phyloP scores from a whole-genome alignment of 2,888 invertebrate genomes.

The Eretmocerus hayati region DNA sequence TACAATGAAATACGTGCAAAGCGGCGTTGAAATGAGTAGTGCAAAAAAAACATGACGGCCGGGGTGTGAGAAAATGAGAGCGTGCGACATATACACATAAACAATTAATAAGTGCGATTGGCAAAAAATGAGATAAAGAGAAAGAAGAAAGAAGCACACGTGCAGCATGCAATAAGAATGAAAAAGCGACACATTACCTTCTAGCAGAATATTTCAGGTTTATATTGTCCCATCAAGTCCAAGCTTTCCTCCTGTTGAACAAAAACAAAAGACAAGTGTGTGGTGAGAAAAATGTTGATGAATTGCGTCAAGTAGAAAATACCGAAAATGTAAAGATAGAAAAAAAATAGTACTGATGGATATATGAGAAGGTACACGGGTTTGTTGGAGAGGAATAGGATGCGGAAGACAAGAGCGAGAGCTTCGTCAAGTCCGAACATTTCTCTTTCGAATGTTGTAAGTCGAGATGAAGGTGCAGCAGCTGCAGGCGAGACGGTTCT shows the following conservation, averaged over 20 bases:
- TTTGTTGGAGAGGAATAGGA: too few relatives aligned
- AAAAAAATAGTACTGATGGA: too few relatives aligned
- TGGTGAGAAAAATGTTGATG: constrained; percentile 12
- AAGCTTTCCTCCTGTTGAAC: constrained; percentile 62
- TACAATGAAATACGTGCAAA: too few relatives aligned
- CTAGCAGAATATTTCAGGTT: constrained; percentile 74
- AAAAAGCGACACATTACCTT: constrained; percentile 50
- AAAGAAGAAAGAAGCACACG: background rate
- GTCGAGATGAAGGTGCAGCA: too few relatives aligned
- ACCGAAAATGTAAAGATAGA: too few relatives aligned
- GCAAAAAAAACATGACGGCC: background rate
- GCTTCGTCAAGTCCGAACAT: too few relatives aligned
- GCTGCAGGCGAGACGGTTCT: too few relatives aligned
- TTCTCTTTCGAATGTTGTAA: too few relatives aligned
- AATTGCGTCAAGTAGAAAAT: too few relatives aligned
- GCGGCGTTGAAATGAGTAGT: background rate
- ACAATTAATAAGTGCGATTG: background rate
- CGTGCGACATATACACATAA: background rate
- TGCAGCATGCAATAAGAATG: constrained; percentile 12
- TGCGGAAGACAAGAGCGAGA: too few relatives aligned
- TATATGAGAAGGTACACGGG: too few relatives aligned
- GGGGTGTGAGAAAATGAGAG: too few relatives aligned
- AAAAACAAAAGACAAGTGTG: constrained; percentile 49
- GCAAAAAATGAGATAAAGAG: background rate
- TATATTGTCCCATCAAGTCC: constrained; percentile 73